Evolutionary conservation across 2,797 vertebrate genomes (phyloP), one percentile per base, ranked within the genome.

Genomic region (Esox lucius): DNA sequence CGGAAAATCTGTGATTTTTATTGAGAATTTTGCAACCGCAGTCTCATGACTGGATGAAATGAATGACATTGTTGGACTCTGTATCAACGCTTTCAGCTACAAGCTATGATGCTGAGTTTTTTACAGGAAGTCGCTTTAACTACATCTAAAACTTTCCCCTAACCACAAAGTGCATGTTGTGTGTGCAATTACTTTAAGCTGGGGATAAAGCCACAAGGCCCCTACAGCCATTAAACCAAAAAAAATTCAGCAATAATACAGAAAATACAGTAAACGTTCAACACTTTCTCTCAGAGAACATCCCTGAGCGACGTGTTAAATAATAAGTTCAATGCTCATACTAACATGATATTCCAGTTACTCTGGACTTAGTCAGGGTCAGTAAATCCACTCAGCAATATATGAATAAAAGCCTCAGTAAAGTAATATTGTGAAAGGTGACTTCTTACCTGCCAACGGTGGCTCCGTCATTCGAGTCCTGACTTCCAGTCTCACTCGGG

Each of bases 401-500:
- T 65, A 42, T 42, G 39, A 42, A 42, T 2, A 51, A 56, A 9
- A 5, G 11, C 31, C 65, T 24, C 16, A 31, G 16, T 33, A 31
- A 31, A 15, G 62, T 65, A 16, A 28, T 16, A 2, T 17, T 17
- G 17, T 28, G 28, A 70, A 51, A 70, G 16, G 49, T 33, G 48
- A 26, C 46, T 28, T 48, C 69, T 4, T 95, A 99, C 98, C 98
- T 97, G 68, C 96, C 94, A 74, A 95, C 95, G 78, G 94, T 91
- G 35, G 94, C 94, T 1, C 96, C 96, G 85, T 99, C 98, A 75
- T 95, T 95, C 0, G 97, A 99, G 88, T 99, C 98, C 87, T 99
- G 98, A 92, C 98, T 99, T 78, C 97, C 97, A 13, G 97, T 95
- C 94, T 99, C 98, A 53, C 98, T 99, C 83, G 98, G 97, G 0